These are phyloP conservation scores for Rhizomys pruinosus DNA, from an alignment of 2,113 vertebrate genomes.

Conservation along the genomic window DNA sequence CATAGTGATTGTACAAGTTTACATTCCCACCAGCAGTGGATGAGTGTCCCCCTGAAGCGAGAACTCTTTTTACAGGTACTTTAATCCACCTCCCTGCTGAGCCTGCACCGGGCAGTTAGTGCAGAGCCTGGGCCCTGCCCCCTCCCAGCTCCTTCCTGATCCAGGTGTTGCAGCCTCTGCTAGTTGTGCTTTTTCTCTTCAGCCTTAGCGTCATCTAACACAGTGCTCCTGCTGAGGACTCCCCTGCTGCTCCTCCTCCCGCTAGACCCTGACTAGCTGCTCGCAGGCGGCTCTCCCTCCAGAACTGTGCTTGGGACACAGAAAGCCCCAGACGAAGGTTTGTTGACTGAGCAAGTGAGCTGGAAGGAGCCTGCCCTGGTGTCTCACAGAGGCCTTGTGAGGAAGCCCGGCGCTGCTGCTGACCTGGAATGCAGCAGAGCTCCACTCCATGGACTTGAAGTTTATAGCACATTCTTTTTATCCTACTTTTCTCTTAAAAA, in stretches of 20 bases:
- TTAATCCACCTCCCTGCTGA: not conserved
- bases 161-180: no score
- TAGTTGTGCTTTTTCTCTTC: not conserved
- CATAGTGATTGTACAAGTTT: no score
- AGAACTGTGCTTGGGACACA: not conserved
- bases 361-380: not conserved
- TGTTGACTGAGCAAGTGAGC: not conserved
- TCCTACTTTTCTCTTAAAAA: no score
- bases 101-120: no score
- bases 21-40: no score
- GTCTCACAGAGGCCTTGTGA: not conserved
- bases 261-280: no score
- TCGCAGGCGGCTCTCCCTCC: accelerated
- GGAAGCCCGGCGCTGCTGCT: not conserved
- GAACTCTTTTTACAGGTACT: not conserved
- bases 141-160: accelerated
- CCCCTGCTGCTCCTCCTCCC: no score
- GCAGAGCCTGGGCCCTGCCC: not conserved
- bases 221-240: no score
- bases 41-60: no score
- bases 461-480: no score
- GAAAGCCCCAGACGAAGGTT: not conserved
- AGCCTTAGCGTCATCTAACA: not conserved
- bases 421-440: not conserved
- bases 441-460: no score